Percentiles rank a stretch among this genome's conserved stretches.
Conservation (phyloP, 1,140 invertebrate species). For the Zophobas morio region DNA sequence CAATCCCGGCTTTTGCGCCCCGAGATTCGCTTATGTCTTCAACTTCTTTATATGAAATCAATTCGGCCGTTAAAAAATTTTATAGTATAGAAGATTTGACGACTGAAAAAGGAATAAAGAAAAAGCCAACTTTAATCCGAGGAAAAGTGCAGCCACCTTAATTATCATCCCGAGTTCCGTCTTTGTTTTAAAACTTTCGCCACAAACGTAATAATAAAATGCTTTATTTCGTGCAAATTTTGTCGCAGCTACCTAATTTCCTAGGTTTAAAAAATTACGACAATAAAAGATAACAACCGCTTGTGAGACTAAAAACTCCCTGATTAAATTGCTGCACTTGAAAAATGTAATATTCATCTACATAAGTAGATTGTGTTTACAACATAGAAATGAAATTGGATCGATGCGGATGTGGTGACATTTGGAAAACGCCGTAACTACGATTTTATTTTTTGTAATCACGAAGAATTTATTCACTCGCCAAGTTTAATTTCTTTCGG, state of each 20-base stretch:
- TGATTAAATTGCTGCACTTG: conserved; percentile 53
- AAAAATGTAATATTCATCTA: conserved; percentile 54
- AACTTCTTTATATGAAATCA: conserved; percentile 50
- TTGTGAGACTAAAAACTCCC: conserved; percentile 41
- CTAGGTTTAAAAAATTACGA: conserved; percentile 39
- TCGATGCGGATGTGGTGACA: conserved; percentile 24
- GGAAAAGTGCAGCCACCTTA: background rate
- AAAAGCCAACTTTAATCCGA: background rate
- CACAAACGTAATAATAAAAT: conserved; percentile 40
- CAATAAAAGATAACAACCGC: conserved; percentile 40
- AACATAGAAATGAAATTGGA: conserved; percentile 45
- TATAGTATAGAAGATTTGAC: conserved; percentile 25
- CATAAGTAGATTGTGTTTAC: conserved; percentile 54
- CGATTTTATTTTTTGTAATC: conserved; percentile 31
- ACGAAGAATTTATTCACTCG: background rate
- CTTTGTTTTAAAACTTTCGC: conserved; percentile 30
- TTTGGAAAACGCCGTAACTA: conserved; percentile 1
- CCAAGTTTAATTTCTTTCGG: conserved; percentile 23
- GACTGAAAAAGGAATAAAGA: background rate
- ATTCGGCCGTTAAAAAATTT: conserved; percentile 37
- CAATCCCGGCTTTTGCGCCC: conserved; percentile 30
- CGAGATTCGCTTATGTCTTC: conserved; percentile 57
- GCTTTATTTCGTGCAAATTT: conserved; percentile 42
- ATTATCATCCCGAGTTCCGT: conserved; percentile 5
- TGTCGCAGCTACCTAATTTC: conserved; percentile 34